These are phyloP conservation scores for Lampris megalopsis DNA, from an alignment of 2,113 vertebrate genomes.

Conservation along the genomic window DNA sequence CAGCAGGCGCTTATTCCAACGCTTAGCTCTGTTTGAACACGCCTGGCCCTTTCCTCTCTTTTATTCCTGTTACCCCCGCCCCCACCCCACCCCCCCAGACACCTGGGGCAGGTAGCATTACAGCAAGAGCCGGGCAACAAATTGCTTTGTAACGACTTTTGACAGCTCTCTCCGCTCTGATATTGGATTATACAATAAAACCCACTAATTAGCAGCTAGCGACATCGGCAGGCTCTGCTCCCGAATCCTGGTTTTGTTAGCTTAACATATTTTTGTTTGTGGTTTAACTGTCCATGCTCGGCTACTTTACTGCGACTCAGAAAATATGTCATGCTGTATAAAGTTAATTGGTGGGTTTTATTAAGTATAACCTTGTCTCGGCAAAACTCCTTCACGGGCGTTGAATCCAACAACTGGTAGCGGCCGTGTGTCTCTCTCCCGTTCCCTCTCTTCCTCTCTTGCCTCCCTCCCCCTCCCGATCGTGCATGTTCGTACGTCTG, in stretches of 20 bases:
- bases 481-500: too few relatives aligned
- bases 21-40: conserved; percentile 62
- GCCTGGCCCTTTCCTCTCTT: conserved; percentile 41
- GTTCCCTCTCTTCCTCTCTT: not conserved
- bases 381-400: too few relatives aligned
- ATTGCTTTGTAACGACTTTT: conserved; percentile 65
- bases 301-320: not conserved
- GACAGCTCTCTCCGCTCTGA: conserved; percentile 44
- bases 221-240: not conserved
- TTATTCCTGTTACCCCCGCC: conserved; percentile 24
- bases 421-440: too few relatives aligned
- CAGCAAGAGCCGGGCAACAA: conserved; percentile 62
- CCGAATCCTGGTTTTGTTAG: not conserved
- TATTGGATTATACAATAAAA: conserved; percentile 22
- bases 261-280: not conserved
- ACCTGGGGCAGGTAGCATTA: conserved; percentile 24
- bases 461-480: not conserved
- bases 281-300: not conserved
- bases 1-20: conserved; percentile 37
- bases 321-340: not conserved
- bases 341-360: too few relatives aligned
- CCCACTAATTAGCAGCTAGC: not conserved
- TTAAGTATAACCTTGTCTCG: too few relatives aligned
- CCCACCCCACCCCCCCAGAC: conserved; percentile 21
- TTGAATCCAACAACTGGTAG: too few relatives aligned